phyloP scores from a whole-genome alignment of 2,797 vertebrate species.

The Chaunax sp. region DNA sequence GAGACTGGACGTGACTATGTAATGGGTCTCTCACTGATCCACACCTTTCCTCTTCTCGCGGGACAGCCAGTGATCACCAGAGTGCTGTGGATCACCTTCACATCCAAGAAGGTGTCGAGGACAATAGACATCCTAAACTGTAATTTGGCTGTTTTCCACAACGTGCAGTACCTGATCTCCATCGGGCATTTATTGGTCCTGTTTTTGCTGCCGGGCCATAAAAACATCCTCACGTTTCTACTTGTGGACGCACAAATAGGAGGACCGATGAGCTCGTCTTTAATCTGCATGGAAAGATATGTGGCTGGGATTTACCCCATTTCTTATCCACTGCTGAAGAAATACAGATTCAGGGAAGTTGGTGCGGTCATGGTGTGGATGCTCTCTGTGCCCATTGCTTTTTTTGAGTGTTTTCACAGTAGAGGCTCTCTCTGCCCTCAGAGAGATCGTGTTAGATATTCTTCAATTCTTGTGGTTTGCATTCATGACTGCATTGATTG shows the following conservation, averaged over 20 bases:
- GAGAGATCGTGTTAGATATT: accelerated
- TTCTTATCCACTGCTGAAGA: constrained; percentile 56
- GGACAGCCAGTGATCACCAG: constrained; percentile 33
- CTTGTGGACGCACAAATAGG: constrained; percentile 29
- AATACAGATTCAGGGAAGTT: constrained; percentile 50
- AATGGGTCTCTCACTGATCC: accelerated
- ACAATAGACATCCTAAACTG: constrained; percentile 41
- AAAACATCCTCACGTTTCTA: accelerated
- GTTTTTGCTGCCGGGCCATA: accelerated
- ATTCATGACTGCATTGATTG: accelerated
- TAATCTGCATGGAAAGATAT: constrained; percentile 62
- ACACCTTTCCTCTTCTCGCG: constrained; percentile 1
- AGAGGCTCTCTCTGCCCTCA: accelerated
- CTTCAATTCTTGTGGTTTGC: accelerated
- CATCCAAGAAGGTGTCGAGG: constrained; percentile 39
- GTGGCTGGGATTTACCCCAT: constrained; percentile 56
- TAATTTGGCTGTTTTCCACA: constrained; percentile 51
- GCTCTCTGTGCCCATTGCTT: neutral
- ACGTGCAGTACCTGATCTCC: constrained; percentile 22
- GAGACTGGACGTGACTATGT: accelerated
- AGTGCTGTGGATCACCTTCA: constrained; percentile 46
- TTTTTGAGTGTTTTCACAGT: accelerated
- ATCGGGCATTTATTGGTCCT: neutral
- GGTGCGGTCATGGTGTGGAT: constrained; percentile 41
- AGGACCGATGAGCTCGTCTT: constrained; percentile 41